Base-by-base conservation (phyloP, 2,113 vertebrate genomes). In the Condylura cristata region DNA sequence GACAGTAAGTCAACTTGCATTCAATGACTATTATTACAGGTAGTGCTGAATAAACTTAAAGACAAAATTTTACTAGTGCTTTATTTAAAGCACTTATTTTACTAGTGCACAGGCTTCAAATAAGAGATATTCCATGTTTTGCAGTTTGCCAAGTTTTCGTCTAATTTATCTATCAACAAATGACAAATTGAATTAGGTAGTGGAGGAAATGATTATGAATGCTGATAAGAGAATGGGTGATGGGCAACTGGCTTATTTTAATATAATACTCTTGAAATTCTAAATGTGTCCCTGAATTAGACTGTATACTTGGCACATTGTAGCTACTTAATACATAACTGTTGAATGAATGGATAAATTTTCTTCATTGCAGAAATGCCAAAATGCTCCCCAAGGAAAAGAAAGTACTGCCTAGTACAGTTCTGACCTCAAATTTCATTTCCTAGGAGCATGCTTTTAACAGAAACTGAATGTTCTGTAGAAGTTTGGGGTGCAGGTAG, bases 401-500 rank as follows among this genome's bases (percentile, higher is more conserved):
- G 30, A 94, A 87, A 93, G 76, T 24, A 90, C 32, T 87, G 81
- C 97, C 94, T 89, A 93, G 37, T 97, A 97, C 97, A 94, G 96
- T 98, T 92, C 92, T 98, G 97, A 97, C 72, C 90, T 93, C 95
- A 95, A 97, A 93, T 97, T 98, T 98, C 94, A 96, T 98, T 98
- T 98, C 61, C 34, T 32, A 85, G 56, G 96, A 97, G 79, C 88
- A 97, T 97, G 94, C 96, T 98, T 98, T 96, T 89, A 83, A 95
- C 60, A 85, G 44, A 98, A 98, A 98, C 97, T 97, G 97, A 97
- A 96, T 98, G 93, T 96, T 97, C 96, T 94, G 96, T 97, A 97
- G 98, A 98, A 98, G 96, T 97, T 41, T 95, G 92, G 97, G 97
- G 94, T 98, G 91, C 97, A 97, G 97, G 97, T 98, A 99, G 98